Percentiles rank a stretch among this genome's conserved stretches.
These are phyloP conservation scores for Semnopithecus entellus DNA, from an alignment of 2,113 vertebrate genomes.

Conservation along the genomic window DNA sequence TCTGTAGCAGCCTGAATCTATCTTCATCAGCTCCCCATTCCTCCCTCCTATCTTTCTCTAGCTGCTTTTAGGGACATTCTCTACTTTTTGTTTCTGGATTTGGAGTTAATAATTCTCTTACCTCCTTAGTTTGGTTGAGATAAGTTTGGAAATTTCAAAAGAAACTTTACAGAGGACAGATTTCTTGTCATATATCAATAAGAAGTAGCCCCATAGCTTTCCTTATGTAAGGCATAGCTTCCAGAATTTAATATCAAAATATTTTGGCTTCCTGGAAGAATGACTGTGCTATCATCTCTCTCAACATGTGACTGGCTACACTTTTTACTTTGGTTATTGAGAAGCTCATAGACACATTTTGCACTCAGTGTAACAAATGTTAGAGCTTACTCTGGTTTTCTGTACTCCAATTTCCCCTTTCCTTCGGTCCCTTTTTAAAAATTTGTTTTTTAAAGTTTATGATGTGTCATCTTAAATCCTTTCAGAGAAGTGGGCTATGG, in stretches of 20 bases:
- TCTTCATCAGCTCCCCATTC: neutral
- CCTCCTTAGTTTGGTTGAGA: neutral
- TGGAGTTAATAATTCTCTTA: neutral
- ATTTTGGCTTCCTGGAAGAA: neutral
- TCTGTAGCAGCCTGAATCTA: neutral
- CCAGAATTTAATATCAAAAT: neutral
- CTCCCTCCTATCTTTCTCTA: neutral
- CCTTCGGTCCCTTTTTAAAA: neutral
- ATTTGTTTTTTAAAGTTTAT: neutral
- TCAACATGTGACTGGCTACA: neutral
- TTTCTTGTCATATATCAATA: neutral
- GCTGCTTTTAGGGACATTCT: neutral
- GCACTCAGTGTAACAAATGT: neutral
- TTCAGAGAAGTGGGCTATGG: neutral
- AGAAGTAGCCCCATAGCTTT: neutral
- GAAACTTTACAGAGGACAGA: neutral
- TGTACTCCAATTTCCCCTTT: neutral
- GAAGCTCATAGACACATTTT: neutral
- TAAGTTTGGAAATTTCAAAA: conserved; percentile 24
- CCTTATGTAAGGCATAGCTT: neutral
- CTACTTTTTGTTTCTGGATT: neutral
- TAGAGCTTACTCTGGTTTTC: neutral
- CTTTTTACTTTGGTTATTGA: neutral
- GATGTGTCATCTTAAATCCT: neutral
- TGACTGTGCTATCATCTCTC: neutral